Conservation (phyloP, 2,113 vertebrate genomes). For the Strigops habroptila region DNA sequence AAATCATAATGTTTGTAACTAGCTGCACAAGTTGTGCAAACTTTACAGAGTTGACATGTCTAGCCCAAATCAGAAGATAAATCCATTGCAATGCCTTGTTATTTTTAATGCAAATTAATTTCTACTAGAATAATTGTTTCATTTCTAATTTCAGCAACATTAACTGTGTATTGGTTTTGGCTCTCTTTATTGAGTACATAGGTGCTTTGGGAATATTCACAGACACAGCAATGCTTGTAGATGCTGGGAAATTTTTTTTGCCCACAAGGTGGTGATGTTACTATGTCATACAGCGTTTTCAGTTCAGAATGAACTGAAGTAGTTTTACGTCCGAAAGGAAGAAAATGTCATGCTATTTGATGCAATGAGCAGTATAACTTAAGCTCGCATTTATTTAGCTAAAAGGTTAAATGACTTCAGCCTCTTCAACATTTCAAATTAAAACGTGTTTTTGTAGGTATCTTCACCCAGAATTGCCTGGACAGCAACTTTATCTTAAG, state of each 20-base stretch:
- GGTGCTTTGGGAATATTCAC: background rate
- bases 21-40: background rate
- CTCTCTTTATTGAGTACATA: background rate
- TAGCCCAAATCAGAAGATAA: background rate
- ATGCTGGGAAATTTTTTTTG: background rate
- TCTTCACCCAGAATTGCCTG: background rate
- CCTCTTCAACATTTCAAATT: background rate
- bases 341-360: background rate
- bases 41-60: background rate
- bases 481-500: background rate
- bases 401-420: background rate
- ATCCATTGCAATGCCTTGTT: background rate
- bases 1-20: background rate
- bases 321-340: background rate
- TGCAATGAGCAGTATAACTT: background rate
- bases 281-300: background rate
- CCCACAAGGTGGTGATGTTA: constrained; percentile 61
- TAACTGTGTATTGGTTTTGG: background rate
- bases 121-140: background rate
- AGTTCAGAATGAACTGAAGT: background rate
- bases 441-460: background rate
- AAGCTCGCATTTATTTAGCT: background rate
- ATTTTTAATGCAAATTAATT: background rate
- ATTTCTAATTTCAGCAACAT: background rate
- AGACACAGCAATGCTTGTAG: background rate